Evolutionary conservation across 2,888 invertebrate genomes (phyloP), one percentile per base, ranked within the genome.

Genomic region (Aphodius sticticus): DNA sequence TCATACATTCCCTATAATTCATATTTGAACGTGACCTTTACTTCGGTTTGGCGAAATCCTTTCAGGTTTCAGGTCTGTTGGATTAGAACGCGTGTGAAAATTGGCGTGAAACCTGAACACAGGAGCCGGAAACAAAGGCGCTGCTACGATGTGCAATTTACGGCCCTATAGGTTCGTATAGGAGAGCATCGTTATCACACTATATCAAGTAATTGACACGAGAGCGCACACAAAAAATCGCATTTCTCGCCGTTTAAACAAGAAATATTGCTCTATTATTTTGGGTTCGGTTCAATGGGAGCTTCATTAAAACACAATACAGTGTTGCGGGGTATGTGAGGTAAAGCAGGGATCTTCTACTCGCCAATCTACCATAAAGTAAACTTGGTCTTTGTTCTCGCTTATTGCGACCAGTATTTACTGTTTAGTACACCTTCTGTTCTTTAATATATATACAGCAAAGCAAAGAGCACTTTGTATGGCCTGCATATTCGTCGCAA

Each of bases 181-280:
- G 9, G 9, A 12, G 53, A 1, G 53, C 53, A 12, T 53, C 53
- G 53, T 53, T 53, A 53, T 53, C 53, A 53, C 53, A 53, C 53
- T 53, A 53, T 53, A 53, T 53, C 53, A 53, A 53, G 53, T 53
- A 53, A 53, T 53, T 53, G 53, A 53, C 53, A 53, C 9, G 12
- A 12, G 53, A 9, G 53, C 1, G 53, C 7, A 5, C 53, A 53
- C 53, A 53, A 53, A 16, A 70, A 77, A 70, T 16, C 77, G 35
- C 69, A 77, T 77, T 77, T 77, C 77, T 77, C 77, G 70, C 12
- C 15, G 16, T 76, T n/a, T 36, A 70, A 77, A 70, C 77, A 77
- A 70, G 69, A 77, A 77, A 77, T 77, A 77, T 77, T 77, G 77
- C 77, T 70, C 77, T 70, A 77, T 77, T 77, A 77, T 77, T 69